These are phyloP conservation scores for Poecilia picta DNA, from an alignment of 2,797 vertebrate genomes.

Conservation along the genomic window DNA sequence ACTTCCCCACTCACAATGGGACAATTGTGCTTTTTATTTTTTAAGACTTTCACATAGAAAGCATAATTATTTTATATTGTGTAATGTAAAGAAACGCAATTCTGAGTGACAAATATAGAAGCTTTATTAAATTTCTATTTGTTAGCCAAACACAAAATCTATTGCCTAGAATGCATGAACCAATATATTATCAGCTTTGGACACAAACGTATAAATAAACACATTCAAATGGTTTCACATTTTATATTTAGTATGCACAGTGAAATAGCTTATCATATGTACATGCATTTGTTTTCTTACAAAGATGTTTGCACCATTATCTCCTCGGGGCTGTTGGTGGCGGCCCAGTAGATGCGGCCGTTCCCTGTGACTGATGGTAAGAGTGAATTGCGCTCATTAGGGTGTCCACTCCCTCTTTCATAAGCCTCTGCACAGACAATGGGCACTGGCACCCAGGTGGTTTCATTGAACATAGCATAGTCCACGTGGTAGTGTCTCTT, in stretches of 20 bases:
- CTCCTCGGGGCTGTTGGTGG: constrained; percentile 30
- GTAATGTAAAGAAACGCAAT: background rate
- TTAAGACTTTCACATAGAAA: background rate
- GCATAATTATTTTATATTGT: too few species aligned
- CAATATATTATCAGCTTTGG: constrained; percentile 1
- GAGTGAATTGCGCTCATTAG: constrained; percentile 3
- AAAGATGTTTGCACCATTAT: constrained; percentile 59
- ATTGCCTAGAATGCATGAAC: background rate
- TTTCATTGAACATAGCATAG: constrained; percentile 90
- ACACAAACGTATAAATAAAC: constrained; percentile 33
- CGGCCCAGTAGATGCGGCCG: background rate
- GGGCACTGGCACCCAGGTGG: constrained; percentile 85
- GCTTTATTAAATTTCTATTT: constrained; percentile 14
- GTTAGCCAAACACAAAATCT: background rate
- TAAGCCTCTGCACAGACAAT: constrained; percentile 87
- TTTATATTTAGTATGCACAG: background rate
- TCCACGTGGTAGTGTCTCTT: constrained; percentile 89
- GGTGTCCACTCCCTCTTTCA: constrained; percentile 52
- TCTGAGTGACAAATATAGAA: background rate
- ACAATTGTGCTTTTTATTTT: background rate
- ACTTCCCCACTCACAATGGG: background rate
- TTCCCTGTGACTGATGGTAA: constrained; percentile 27
- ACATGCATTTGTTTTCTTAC: constrained; percentile 38
- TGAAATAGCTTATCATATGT: background rate
- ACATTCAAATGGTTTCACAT: constrained; percentile 36